Conservation (phyloP, 2,888 invertebrate species). For the Pseudanteris insignis region DNA sequence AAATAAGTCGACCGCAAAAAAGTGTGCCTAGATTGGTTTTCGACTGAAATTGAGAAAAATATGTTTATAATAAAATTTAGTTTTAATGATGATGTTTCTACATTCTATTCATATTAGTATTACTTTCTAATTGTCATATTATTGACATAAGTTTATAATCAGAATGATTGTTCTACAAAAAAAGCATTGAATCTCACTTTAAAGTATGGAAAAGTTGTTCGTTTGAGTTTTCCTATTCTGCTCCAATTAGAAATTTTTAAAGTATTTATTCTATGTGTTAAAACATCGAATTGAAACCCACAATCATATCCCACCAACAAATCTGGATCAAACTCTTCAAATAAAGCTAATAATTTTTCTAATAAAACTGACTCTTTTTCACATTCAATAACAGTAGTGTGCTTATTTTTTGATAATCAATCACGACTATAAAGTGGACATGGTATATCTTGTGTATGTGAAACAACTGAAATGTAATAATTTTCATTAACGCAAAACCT, state of each 20-base stretch:
- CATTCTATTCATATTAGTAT: too few relatives aligned
- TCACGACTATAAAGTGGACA: conserved; percentile 88
- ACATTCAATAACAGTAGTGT: conserved; percentile 79
- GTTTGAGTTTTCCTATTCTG: conserved; percentile 84
- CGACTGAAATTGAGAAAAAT: conserved; percentile 13
- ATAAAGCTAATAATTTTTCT: conserved; percentile 84
- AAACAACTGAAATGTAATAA: conserved; percentile 73
- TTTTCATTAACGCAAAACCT: too few relatives aligned
- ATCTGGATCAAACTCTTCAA: conserved; percentile 91
- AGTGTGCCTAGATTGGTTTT: conserved; percentile 56
- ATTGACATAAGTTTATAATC: too few relatives aligned
- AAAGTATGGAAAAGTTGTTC: conserved; percentile 67
- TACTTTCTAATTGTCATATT: too few relatives aligned
- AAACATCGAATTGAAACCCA: conserved; percentile 87
- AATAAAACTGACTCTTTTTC: conserved; percentile 88
- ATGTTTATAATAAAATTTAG: too few relatives aligned
- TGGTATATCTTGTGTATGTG: conserved; percentile 79
- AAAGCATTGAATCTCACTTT: conserved; percentile 57
- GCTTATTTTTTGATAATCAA: conserved; percentile 73
- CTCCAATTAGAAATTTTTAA: conserved; percentile 89
- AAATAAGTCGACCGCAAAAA: conserved; percentile 83
- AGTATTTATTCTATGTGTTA: conserved; percentile 84
- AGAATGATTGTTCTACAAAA: too few relatives aligned
- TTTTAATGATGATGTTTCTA: too few relatives aligned
- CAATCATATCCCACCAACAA: conserved; percentile 93